Base-by-base conservation (phyloP, 2,113 vertebrate species). In the Lampris incognitus region DNA sequence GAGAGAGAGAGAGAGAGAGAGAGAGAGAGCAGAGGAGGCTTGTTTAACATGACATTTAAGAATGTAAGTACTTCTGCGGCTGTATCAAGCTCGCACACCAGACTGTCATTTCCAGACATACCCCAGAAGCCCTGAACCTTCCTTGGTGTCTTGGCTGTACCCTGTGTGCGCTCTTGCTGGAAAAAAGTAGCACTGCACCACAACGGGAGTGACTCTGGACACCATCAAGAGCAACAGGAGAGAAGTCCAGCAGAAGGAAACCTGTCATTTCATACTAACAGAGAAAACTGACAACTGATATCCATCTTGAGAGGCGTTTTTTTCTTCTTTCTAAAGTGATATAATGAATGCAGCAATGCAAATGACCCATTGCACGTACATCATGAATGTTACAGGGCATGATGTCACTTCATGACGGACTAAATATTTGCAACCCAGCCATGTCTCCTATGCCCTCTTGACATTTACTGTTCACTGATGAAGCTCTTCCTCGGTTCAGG, bases 11-110 rank as follows among this genome's bases (percentile, higher is more conserved):
- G 65, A 5, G 51, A 51, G 44, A 56, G 69, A 0, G 10, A 36
- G 59, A 57, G 46, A 66, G 60, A 69, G 9, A 24, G 59, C 10
- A 69, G 57, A 78, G 79, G 63, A 66, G 84, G 73, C 83, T 13
- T 90, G 88, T 89, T 86, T 67, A 87, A 87, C 87, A 86, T 86
- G 83, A 86, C 85, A 78, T 87, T 81, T 69, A 72, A 87, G 86
- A 79, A 79, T 91, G 80, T 90, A 89, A 91, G 89, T 89, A 89
- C 88, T 75, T 82, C 74, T 74, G 85, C 66, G 86, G 84, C 76
- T 3, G 46, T 82, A 82, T 88, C 82, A 36, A 56, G 65, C 76
- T 82, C 87, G 74, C 80, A 61, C 61, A 79, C 81, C 66, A 62
- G 49, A 51, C 77, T 78, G 75, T 69, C 42, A 36, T 61, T 76